Evolutionary conservation across 1,140 invertebrate genomes (phyloP), one percentile per base, ranked within the genome.

Genomic region (Cydia pomonella): DNA sequence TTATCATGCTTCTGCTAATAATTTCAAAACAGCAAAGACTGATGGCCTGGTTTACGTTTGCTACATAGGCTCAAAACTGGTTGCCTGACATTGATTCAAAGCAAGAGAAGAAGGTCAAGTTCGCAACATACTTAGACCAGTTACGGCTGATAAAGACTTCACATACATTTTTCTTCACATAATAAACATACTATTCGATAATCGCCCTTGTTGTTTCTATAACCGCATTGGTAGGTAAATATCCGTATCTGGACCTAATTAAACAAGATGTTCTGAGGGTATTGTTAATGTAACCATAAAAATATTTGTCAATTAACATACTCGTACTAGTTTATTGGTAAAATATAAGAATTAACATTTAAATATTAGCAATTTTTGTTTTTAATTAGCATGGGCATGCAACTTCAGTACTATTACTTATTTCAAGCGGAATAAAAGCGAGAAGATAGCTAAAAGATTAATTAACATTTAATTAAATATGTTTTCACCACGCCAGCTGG

Each of bases 1-100:
- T 59, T 23, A 23, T 59, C n/a, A 12, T 59, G 10, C 9, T 18
- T 59, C 21, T 23, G 21, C 53, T n/a, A 59, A 59, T 12, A 1
- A 59, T 59, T 59, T 2, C 53, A 59, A 53, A 59, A 59, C 53
- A 23, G 21, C 7, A 59, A 9, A 59, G 18, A 53, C 16, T 53
- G 50, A 53, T 21, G 50, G n/a, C 50, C 50, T 53, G 13, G 53
- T 59, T 59, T 23, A 59, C 3, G 10, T 59, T 59, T n/a, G 53
- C 21, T 59, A 59, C 18, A 59, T 53, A 53, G 50, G 50, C 50
- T 53, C 50, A 53, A 53, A 53, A 53, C 50, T 53, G 50, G 50
- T 53, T 53, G 50, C 50, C 50, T 53, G 50, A 21, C 50, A 53
- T 53, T 53, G 53, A 59, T 23, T 59, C 53, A 23, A 18, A 59